Evolutionary conservation across 2,888 invertebrate genomes (phyloP).

Genomic region (Drosophila anceps): DNA sequence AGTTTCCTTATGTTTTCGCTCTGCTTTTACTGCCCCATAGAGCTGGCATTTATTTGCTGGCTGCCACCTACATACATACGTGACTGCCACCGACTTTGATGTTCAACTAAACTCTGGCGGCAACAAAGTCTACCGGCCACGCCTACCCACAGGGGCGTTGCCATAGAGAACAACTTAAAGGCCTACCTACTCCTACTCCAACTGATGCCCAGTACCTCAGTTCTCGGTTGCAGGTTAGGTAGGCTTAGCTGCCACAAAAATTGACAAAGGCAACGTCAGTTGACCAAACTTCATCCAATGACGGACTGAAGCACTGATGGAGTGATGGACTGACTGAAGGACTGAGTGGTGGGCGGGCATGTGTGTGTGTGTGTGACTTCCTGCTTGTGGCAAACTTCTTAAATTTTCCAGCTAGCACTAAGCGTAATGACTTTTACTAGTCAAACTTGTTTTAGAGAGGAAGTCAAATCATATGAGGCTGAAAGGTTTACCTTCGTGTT

Average conservation of each 20-base stretch:
- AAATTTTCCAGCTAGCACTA: slow-evolving; percentile 11
- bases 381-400: slow-evolving; percentile 20
- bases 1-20: slow-evolving; percentile 24
- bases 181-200: background rate
- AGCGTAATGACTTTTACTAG: slow-evolving; percentile 17
- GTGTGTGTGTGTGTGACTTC: background rate
- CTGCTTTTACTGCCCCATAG: slow-evolving; percentile 8
- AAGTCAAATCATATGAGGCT: background rate
- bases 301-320: background rate
- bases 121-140: slow-evolving; percentile 35
- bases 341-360: slow-evolving; percentile 3
- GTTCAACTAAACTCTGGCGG: slow-evolving; percentile 38
- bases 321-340: slow-evolving; percentile 1
- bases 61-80: slow-evolving; percentile 72
- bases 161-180: slow-evolving; percentile 31
- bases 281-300: slow-evolving; percentile 23
- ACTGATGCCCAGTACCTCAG: background rate
- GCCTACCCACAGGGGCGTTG: slow-evolving; percentile 28
- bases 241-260: slow-evolving; percentile 50
- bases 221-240: slow-evolving; percentile 34
- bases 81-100: slow-evolving; percentile 58
- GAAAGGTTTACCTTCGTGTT: background rate
- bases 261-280: slow-evolving; percentile 45
- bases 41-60: slow-evolving; percentile 69
- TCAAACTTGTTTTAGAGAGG: background rate